A percentile compares a stretch with the other conserved stretches of the same genome.
These are phyloP conservation scores for Morus bassanus DNA, from an alignment of 2,797 vertebrate species.

Conservation along the genomic window DNA sequence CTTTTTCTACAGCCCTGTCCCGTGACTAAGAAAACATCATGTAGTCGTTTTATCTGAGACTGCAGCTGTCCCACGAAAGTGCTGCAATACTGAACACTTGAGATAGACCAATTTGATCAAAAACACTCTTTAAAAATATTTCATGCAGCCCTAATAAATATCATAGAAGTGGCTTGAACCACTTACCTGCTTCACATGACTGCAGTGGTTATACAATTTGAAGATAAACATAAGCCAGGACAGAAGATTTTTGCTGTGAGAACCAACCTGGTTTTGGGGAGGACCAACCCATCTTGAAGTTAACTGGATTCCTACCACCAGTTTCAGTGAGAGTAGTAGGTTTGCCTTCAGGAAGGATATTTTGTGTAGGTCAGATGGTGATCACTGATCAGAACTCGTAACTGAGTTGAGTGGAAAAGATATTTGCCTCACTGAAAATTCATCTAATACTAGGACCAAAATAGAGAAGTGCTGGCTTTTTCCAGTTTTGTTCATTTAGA, in stretches of 20 bases:
- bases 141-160: neutral
- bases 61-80: neutral
- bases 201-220: neutral
- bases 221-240: neutral
- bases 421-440: neutral
- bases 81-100: neutral
- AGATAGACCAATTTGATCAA: neutral
- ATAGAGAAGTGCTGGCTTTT: neutral
- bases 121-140: neutral
- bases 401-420: neutral
- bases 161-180: neutral
- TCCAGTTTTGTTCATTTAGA: neutral
- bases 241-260: neutral
- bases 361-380: conserved; percentile 17
- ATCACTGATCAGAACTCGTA: conserved; percentile 21
- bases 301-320: neutral
- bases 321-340: neutral
- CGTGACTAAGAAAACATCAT: neutral
- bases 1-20: neutral
- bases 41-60: neutral
- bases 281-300: neutral
- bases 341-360: neutral
- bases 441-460: neutral
- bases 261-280: neutral
- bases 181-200: neutral